phyloP scores from a whole-genome alignment of 2,113 vertebrate species.

The Myiozetetes cayanensis region DNA sequence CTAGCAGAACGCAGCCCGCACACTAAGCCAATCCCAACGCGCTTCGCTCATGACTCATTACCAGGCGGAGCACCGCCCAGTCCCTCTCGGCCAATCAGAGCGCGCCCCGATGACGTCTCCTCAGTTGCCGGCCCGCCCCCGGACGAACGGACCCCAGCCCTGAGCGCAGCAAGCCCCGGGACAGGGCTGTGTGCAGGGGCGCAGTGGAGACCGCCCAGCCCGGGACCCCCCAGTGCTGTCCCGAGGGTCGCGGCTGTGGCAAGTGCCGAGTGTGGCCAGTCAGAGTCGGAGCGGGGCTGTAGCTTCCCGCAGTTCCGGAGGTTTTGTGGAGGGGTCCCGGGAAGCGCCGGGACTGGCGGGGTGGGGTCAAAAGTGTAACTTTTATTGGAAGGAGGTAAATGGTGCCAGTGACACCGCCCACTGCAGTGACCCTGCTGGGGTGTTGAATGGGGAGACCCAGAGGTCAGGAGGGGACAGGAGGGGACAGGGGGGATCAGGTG shows the following conservation, averaged over 20 bases:
- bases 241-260: neutral
- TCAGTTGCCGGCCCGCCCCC: too few species aligned
- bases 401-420: too few species aligned
- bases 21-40: too few species aligned
- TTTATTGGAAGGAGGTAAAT: neutral
- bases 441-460: neutral
- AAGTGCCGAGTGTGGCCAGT: neutral
- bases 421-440: neutral
- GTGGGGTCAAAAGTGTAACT: neutral
- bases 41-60: neutral
- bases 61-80: too few species aligned
- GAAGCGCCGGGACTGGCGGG: neutral
- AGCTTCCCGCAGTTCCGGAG: neutral
- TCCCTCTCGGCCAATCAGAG: neutral
- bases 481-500: too few species aligned
- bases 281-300: too few species aligned
- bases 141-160: accelerated
- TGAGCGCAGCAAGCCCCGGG: neutral
- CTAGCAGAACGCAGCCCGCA: too few species aligned
- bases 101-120: neutral
- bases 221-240: too few species aligned
- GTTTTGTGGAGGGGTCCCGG: neutral
- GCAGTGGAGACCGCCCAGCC: neutral
- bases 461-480: neutral
- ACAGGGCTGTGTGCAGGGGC: neutral